Evolutionary conservation across 2,113 vertebrate genomes (phyloP).

Genomic region (Spea bombifrons): DNA sequence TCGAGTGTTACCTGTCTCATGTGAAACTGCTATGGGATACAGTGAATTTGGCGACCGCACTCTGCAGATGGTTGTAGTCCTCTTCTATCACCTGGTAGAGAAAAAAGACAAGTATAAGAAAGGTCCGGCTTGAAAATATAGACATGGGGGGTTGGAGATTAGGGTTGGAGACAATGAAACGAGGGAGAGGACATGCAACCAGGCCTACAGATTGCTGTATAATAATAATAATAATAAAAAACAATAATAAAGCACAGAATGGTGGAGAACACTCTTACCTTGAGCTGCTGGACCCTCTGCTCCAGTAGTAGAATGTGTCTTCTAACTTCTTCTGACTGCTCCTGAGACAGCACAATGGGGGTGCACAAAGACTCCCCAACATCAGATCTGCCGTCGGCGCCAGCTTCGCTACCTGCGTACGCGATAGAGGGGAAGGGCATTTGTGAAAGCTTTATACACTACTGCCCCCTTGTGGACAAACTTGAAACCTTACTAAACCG

Average conservation of each 20-base stretch:
- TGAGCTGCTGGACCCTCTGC: conserved; percentile 70
- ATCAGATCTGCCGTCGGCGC: background rate
- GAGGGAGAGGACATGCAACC: too few species aligned
- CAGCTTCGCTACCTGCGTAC: background rate
- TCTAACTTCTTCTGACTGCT: conserved; percentile 64
- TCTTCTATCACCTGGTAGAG: conserved; percentile 57
- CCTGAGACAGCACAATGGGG: conserved; percentile 63
- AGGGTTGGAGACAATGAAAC: too few species aligned
- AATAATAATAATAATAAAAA: too few species aligned
- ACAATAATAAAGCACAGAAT: too few species aligned
- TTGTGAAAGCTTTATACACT: background rate
- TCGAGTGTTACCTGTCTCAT: conserved; percentile 43
- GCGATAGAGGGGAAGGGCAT: background rate
- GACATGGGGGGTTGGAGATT: too few species aligned
- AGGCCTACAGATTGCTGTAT: too few species aligned
- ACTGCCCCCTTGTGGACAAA: background rate
- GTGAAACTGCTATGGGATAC: conserved; percentile 50
- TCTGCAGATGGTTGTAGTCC: conserved; percentile 57
- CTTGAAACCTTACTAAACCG: background rate
- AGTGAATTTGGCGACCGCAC: conserved; percentile 49
- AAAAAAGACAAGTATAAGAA: background rate
- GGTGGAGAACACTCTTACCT: conserved; percentile 61
- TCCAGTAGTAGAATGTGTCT: conserved; percentile 70
- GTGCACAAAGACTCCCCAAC: conserved; percentile 54
- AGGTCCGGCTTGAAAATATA: background rate